Base-by-base conservation (phyloP, 1,140 invertebrate genomes). In the Ericerus pela region DNA sequence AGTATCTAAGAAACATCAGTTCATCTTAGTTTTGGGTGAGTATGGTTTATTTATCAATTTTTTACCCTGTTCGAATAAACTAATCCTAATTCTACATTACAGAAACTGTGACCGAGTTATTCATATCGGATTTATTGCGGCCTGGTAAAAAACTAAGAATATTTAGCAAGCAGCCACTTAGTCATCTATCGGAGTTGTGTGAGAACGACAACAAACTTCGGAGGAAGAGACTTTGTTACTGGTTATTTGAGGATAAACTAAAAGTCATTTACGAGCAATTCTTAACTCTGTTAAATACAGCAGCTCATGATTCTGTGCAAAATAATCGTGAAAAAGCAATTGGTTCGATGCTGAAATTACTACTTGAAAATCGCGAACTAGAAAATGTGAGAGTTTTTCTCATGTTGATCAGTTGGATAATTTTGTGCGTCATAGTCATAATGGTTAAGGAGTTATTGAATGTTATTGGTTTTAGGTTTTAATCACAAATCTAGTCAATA, bases 401-500 rank as follows among this genome's bases (percentile, higher is more conserved):
- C 31, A 36, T 11, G 31, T 11, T 36, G 31, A n/a, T n/a, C n/a
- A n/a, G n/a, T n/a, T n/a, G n/a, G n/a, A n/a, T n/a, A n/a, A n/a
- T n/a, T n/a, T n/a, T n/a, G n/a, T 47, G 22, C 12, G 41, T 47
- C 4, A 47, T 22, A 10, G 4, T 47, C 16, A 47, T 62, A 41
- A 53, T n/a, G 31, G 14, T n/a, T n/a, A 29, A 36, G 5, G 56
- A n/a, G 36, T 6, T 43, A 24, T 30, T 33, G 18, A 55, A n/a
- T 28, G 12, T 56, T 56, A 60, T 61, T n/a, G n/a, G n/a, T 71
- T 74, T 26, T 73, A 90, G 75, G 78, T 83, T 65, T 67, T 97
- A 24, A 67, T 99, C 2, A 74, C 76, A 0, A 76, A 82, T 63
- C 69, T 98, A 24, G 82, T 96, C 0, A 98, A 98, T 65, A 98